Percentiles rank a stretch among this genome's conserved stretches.
phyloP scores from a whole-genome alignment of 2,888 invertebrate species.

The Atrina japonica region DNA sequence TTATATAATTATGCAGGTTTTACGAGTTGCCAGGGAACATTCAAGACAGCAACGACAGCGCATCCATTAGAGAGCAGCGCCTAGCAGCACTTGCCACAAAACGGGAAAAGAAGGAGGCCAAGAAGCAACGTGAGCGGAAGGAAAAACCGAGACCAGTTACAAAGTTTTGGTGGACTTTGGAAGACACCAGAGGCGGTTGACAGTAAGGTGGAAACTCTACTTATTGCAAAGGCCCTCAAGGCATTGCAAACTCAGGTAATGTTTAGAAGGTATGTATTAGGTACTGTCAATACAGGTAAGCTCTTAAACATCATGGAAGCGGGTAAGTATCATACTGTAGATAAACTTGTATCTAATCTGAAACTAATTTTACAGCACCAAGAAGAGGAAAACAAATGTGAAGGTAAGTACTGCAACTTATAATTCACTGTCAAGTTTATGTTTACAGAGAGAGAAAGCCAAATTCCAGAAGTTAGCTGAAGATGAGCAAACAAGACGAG shows the following conservation, averaged over 20 bases:
- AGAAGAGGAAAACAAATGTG: not conserved
- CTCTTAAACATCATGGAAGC: conserved; percentile 6
- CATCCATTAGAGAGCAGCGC: conserved; percentile 9
- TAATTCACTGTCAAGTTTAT: too few relatives aligned
- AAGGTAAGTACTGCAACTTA: not conserved
- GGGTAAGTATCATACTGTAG: conserved; percentile 23
- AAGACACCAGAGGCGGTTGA: conserved; percentile 6
- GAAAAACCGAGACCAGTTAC: conserved; percentile 5
- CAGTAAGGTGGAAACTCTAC: not conserved
- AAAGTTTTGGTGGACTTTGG: conserved; percentile 11
- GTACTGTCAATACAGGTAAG: conserved; percentile 14
- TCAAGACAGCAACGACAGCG: conserved; percentile 11
- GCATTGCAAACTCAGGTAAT: conserved; percentile 9
- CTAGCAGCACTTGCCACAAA: conserved; percentile 5
- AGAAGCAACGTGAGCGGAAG: not conserved
- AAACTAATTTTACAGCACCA: conserved; percentile 7
- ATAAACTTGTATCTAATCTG: conserved; percentile 7
- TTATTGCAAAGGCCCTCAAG: not conserved
- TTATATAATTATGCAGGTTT: not conserved
- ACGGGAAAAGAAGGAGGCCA: not conserved
- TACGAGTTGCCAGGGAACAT: conserved; percentile 5
- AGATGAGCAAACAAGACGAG: not conserved
- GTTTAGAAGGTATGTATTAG: not conserved
- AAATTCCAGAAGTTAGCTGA: conserved; percentile 15
- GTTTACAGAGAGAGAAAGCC: conserved; percentile 10